Conservation (phyloP, 2,113 vertebrate species). For the Micromys minutus region DNA sequence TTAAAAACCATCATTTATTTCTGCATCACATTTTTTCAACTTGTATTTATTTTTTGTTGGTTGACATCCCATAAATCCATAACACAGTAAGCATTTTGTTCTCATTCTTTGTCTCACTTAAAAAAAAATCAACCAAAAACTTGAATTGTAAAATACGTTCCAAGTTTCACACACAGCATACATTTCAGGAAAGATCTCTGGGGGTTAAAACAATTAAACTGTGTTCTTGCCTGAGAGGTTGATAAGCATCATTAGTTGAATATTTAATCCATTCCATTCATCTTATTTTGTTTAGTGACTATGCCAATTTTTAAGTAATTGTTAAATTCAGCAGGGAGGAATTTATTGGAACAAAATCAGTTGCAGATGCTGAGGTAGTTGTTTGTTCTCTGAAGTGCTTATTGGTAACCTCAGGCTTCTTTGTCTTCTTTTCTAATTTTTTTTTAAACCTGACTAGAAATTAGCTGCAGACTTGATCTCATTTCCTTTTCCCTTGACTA, state of each 20-base stretch:
- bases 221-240: constrained; percentile 12
- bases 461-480: constrained; percentile 44
- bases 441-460: neutral
- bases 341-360: constrained; percentile 14
- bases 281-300: constrained; percentile 60
- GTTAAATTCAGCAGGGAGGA: constrained; percentile 27
- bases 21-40: neutral
- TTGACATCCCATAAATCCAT: neutral
- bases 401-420: neutral
- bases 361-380: neutral
- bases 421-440: neutral
- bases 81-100: neutral
- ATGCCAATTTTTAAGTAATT: constrained; percentile 60
- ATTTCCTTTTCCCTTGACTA: constrained; percentile 53
- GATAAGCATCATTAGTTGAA: constrained; percentile 22
- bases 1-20: neutral
- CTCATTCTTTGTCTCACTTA: neutral
- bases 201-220: constrained; percentile 48
- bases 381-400: constrained; percentile 19
- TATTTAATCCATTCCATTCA: constrained; percentile 46
- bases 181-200: constrained; percentile 4
- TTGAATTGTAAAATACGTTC: neutral
- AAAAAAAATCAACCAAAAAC: neutral
- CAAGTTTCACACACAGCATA: constrained; percentile 1
- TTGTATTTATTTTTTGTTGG: too few relatives aligned